Evolutionary conservation across 2,888 invertebrate genomes (phyloP), one percentile per base, ranked within the genome.

Genomic region (Drosophila silvestris): DNA sequence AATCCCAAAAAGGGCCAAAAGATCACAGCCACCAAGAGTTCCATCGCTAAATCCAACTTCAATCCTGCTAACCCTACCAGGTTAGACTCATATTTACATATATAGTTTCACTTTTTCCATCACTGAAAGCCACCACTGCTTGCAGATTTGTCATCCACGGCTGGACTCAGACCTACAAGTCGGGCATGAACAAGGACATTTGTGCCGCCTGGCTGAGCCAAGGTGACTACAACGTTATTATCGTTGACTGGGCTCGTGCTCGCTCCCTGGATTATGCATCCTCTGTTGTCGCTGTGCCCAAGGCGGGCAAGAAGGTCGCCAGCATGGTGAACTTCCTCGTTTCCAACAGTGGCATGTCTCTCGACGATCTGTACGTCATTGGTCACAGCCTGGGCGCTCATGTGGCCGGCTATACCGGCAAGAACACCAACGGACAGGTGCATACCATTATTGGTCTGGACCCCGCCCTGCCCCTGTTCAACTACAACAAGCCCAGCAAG

Each of bases 321-420:
- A 58, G 22, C 5, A 77, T 93, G 77, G 68, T 92, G 59, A 86
- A 93, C 62, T 92, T 83, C 70, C 89, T 95, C 93, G 81, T 94
- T 92, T 2, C 94, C 91, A 7, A 93, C 92, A 85, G 94, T 93
- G 63, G 94, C 93, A 16, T 94, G 93, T 33, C 91, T 91, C 53
- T 94, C 93, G 10, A 94, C 93, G 3, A 91, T 93, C 77, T 95
- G 93, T 91, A 94, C 94, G 65, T 93, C 4, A 95, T 95, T 63
- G 95, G 95, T 0, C 95, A 95, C 79, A 95, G 95, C 65, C 92
- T 95, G 63, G 95, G 95, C 0, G 95, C 95, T 2, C 95, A 95
- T 81, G 95, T 95, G 1, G 94, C 95, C 14, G 95, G 95, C 1
- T 95, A 94, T 56, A 94, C 95, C 19, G 95, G 95, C 5, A 95